Conservation (phyloP, 2,113 vertebrate genomes). For the Scopus umbretta region DNA sequence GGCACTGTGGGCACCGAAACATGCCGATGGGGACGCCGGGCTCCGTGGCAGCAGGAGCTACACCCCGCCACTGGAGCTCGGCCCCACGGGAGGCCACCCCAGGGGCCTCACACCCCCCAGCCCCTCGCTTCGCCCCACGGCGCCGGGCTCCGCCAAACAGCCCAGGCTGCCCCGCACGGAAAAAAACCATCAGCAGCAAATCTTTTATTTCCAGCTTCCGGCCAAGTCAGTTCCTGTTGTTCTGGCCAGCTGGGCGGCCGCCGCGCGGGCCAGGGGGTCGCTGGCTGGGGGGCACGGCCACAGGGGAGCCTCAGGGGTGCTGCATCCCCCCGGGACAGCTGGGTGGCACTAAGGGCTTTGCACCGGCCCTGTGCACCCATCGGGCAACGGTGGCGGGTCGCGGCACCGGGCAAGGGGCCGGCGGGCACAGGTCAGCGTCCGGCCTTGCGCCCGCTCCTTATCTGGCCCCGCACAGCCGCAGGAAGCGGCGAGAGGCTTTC, state of each 20-base stretch:
- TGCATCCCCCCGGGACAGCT: no score
- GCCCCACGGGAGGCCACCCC: neutral
- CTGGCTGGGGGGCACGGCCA: fast-evolving
- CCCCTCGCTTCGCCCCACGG: neutral
- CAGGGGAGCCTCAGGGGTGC: neutral
- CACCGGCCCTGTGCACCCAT: fast-evolving
- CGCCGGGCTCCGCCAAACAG: neutral
- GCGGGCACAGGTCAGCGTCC: neutral
- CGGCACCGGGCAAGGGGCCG: fast-evolving
- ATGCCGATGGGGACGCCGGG: neutral
- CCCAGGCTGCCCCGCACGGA: neutral
- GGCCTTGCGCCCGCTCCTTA: conserved; percentile 34
- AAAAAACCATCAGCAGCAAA: conserved; percentile 53
- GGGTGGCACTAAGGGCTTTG: neutral
- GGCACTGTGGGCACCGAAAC: neutral
- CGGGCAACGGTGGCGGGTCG: neutral
- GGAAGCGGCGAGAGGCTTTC: conserved; percentile 55
- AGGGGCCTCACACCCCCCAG: neutral
- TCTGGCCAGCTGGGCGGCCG: conserved; percentile 51
- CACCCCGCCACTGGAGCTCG: neutral
- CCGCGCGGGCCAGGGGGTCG: neutral
- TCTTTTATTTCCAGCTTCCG: conserved; percentile 67
- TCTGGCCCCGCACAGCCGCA: conserved; percentile 64
- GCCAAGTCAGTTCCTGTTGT: conserved; percentile 71
- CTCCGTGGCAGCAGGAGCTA: neutral